Conservation (phyloP, 2,113 vertebrate species). For the Poeciliopsis prolifica region DNA sequence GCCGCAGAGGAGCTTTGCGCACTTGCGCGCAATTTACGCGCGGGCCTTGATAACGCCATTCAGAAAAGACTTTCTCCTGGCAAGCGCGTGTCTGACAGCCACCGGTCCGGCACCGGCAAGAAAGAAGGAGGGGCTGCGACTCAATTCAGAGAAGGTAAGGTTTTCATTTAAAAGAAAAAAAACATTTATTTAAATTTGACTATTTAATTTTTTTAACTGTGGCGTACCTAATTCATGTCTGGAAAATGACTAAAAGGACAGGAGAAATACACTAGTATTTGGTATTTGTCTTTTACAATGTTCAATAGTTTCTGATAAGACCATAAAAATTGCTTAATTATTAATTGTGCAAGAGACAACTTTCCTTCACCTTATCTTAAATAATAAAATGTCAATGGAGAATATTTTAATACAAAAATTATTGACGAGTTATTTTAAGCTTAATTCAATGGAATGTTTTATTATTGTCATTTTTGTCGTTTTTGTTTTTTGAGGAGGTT, state of each 20-base stretch:
- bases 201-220: not conserved
- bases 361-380: too few relatives aligned
- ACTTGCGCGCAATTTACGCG: not conserved
- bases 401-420: not conserved
- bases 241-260: not conserved
- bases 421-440: not conserved
- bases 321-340: not conserved
- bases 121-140: slow-evolving; percentile 54
- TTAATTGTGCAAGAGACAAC: too few relatives aligned
- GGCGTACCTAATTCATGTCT: not conserved
- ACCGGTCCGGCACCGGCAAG: slow-evolving; percentile 23
- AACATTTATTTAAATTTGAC: not conserved
- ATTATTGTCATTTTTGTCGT: not conserved
- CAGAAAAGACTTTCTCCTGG: slow-evolving; percentile 10
- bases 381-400: too few relatives aligned
- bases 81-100: not conserved
- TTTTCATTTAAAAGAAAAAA: not conserved
- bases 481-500: not conserved
- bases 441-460: not conserved
- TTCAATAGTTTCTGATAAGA: not conserved
- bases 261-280: not conserved
- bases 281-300: not conserved
- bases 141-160: slow-evolving; percentile 52
- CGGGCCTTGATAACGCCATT: slow-evolving; percentile 13
- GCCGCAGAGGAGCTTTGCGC: slow-evolving; percentile 11